Base-by-base conservation (phyloP, 2,113 vertebrate genomes). In the Rhinolophus ferrumequinum region DNA sequence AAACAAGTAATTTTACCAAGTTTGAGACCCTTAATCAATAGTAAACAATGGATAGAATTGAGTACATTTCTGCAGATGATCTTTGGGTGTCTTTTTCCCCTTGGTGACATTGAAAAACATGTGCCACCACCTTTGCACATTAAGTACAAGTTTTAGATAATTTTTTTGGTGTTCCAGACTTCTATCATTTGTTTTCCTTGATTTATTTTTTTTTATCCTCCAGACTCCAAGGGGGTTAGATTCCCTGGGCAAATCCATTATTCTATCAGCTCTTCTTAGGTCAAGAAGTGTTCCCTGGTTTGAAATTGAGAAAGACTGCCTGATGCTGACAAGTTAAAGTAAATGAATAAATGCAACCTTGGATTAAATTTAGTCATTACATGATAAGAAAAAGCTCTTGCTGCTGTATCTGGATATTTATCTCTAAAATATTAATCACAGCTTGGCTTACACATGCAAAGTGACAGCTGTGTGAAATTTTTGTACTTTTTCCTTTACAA, bases 241-340 rank as follows among this genome's bases (percentile, higher is more conserved):
- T 64, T 95, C 67, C 90, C 66, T 33, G 13, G 35, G 58, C 18
- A 89, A 95, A 95, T 72, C 6, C 21, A 44, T 93, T 96, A 79
- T 66, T 93, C 22, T 75, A 35, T 80, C n/a, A 80, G 5, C 2
- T 35, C 47, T 88, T 73, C 26, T 33, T 90, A 93, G 47, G 30
- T 64, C 52, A 24, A 90, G 47, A 69, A 67, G 18, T 80, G 0
- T 70, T 22, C n/a, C 24, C 50, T 82, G 35, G 35, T 64, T 95
- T 93, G 41, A 95, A 95, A 95, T 90, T 72, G 77, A 95, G 60
- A 96, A 80, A 64, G 54, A 92, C 47, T 88, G 60, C 28, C 28
- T 72, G 75, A 67, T 79, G 33, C 62, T 90, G 38, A 69, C 52
- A 85, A 79, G 62, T 54, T 77, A 88, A 66, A 80, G 28, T 73